Conservation (phyloP, 2,797 vertebrate genomes). For the Podargus strigoides region DNA sequence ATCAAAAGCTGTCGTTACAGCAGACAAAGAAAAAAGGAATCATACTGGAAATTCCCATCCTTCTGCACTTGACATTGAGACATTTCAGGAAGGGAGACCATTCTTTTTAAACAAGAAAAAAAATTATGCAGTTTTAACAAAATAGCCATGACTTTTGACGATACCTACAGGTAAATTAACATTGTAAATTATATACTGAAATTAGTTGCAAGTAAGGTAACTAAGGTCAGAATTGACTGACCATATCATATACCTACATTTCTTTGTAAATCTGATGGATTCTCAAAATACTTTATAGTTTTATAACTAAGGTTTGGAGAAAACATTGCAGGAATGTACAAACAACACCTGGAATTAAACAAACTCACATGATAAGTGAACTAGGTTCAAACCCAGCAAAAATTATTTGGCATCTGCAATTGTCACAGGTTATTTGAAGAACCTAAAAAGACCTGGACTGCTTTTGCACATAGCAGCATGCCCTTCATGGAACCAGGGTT, state of each 20-base stretch:
- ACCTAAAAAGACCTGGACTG: not conserved
- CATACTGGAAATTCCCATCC: not conserved
- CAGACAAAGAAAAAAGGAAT: not conserved
- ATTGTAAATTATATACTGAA: not conserved
- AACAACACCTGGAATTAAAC: not conserved
- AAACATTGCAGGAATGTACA: not conserved
- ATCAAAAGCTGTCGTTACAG: not conserved
- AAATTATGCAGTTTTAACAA: not conserved
- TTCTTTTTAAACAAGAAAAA: not conserved
- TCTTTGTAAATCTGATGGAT: not conserved
- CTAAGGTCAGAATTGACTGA: not conserved
- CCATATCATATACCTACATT: not conserved
- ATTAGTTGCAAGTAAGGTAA: not conserved
- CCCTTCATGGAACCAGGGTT: not conserved
- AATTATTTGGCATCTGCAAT: not conserved
- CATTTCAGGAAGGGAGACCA: not conserved
- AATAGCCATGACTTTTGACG: not conserved
- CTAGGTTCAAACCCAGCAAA: not conserved
- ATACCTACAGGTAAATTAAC: not conserved
- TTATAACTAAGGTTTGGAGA: not conserved
- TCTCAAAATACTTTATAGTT: too few relatives aligned
- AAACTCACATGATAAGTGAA: not conserved
- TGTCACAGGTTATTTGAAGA: not conserved
- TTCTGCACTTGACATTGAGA: not conserved
- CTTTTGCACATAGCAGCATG: not conserved